Base-by-base conservation (phyloP, 2,797 vertebrate genomes). In the Gadopsis marmoratus region DNA sequence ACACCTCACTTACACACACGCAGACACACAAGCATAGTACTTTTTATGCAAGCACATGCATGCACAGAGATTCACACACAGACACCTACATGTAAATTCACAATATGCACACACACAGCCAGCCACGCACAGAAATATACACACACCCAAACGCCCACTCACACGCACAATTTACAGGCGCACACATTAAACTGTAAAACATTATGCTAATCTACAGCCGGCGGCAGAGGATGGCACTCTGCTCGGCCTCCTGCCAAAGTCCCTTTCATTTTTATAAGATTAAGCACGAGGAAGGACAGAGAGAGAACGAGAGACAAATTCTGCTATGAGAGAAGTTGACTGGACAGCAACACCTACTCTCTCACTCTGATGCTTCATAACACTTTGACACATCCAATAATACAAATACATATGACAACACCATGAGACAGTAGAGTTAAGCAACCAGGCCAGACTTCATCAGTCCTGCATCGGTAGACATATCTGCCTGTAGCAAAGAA, bases 211-310 rank as follows among this genome's bases (percentile, higher is more conserved):
- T 94, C 82, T 87, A 79, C 82, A 83, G 90, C 92, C 89, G 66
- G 73, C 59, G 89, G 92, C 89, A 51, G 84, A 90, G 85, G 82
- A 90, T 94, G 93, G 89, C 91, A 93, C 92, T 86, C 84, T 83
- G 89, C 86, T 86, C 85, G 80, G 90, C 90, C 90, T 91, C 87
- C 79, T 89, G 91, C 93, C 93, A 94, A 86, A 92, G 86, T 91
- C 86, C 84, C 90, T 92, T 93, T 92, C 87, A 91, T 93, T 93
- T 94, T 92, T 88, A 89, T 72, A 82, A 93, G 93, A 94, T 95
- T 93, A 95, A 91, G 88, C 69, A 50, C 3, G 29, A 89, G 76
- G 74, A 83, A 74, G 78, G 82, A 83, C 65, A 54, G 67, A 72
- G 69, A 71, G 53, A 72, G 63, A 58, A 39, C 31, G 66, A 47